These are phyloP conservation scores for Macroglossus sobrinus DNA, from an alignment of 2,113 vertebrate species.

Conservation along the genomic window DNA sequence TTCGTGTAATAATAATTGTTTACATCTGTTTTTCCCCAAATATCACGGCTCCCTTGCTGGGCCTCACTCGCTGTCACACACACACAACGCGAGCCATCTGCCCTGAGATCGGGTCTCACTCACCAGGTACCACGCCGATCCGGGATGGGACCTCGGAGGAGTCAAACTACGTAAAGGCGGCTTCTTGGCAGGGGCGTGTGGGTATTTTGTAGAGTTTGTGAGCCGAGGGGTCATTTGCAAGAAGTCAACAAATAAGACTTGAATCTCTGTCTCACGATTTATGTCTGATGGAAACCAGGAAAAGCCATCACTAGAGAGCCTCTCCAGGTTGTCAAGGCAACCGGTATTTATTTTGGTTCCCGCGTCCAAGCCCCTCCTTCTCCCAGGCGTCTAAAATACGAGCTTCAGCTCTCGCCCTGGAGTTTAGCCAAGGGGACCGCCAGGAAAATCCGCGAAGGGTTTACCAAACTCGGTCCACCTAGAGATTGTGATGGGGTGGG, in stretches of 20 bases:
- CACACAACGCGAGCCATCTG: neutral
- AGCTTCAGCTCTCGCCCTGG: neutral
- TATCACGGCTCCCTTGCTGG: neutral
- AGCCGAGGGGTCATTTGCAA: neutral
- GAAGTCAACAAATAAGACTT: neutral
- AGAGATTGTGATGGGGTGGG: neutral
- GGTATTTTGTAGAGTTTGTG: neutral
- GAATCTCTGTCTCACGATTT: neutral
- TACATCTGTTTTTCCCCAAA: neutral
- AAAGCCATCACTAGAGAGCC: neutral
- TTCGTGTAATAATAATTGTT: neutral
- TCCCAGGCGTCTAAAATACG: neutral
- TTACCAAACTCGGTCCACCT: neutral
- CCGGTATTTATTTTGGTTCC: conserved; percentile 43
- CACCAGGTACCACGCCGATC: neutral
- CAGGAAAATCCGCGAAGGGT: neutral
- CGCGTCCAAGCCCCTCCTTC: neutral
- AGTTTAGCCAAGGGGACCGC: neutral
- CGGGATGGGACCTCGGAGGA: neutral
- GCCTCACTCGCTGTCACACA: neutral
- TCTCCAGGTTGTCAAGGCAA: conserved; percentile 14
- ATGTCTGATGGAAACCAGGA: conserved; percentile 13
- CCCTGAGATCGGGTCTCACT: neutral
- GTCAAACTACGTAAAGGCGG: neutral
- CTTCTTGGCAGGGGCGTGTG: neutral